Conservation (phyloP, 2,797 vertebrate species). For the Scarus forsteni region DNA sequence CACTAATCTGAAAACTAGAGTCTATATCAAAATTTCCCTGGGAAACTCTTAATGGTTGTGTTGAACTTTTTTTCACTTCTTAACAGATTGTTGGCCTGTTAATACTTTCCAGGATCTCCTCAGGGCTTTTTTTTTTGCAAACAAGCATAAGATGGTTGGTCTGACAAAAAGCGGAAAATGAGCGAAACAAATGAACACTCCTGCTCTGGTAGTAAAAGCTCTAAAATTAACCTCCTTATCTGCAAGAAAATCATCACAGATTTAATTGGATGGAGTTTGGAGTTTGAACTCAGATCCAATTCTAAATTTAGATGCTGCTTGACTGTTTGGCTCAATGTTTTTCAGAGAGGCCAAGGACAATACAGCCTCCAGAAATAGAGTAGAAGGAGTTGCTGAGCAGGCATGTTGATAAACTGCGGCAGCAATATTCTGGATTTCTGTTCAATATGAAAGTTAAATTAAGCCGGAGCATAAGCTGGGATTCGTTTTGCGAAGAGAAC, state of each 20-base stretch:
- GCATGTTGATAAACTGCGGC: neutral
- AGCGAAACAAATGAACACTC: neutral
- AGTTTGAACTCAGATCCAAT: neutral
- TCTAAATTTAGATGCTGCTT: slow-evolving; percentile 5
- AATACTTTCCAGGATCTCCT: neutral
- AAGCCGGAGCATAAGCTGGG: too few relatives aligned
- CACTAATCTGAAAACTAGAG: too few relatives aligned
- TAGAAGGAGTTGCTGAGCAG: slow-evolving; percentile 2
- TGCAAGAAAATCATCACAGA: slow-evolving; percentile 21
- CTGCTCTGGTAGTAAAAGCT: neutral
- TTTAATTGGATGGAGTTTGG: neutral
- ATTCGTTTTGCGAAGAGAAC: too few relatives aligned
- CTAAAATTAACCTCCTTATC: slow-evolving; percentile 13
- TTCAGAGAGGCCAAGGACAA: slow-evolving; percentile 12
- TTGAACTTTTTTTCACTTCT: neutral
- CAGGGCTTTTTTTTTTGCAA: neutral
- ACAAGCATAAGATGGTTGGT: neutral
- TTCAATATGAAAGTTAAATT: too few relatives aligned
- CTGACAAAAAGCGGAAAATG: neutral
- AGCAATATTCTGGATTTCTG: too few relatives aligned
- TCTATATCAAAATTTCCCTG: neutral
- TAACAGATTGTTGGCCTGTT: slow-evolving; percentile 7
- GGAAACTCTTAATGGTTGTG: neutral
- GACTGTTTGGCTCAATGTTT: slow-evolving; percentile 18
- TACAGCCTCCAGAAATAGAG: slow-evolving; percentile 5